Evolutionary conservation across 2,797 vertebrate genomes (phyloP).

Genomic region (Eulemur coronatus): DNA sequence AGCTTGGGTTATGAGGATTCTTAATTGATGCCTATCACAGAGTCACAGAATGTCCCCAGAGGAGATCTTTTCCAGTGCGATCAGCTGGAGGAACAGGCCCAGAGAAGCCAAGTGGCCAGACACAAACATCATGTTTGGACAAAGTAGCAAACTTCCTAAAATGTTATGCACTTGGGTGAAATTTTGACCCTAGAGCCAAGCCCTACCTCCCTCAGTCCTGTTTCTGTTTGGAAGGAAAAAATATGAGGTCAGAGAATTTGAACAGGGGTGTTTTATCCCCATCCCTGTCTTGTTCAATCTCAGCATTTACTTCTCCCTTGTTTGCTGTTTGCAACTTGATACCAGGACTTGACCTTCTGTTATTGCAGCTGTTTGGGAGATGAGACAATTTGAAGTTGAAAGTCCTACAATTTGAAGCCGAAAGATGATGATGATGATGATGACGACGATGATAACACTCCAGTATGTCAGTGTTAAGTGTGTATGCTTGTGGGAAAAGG

Average conservation of each 20-base stretch:
- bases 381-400: background rate
- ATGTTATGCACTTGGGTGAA: background rate
- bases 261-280: background rate
- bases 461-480: background rate
- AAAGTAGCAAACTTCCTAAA: constrained; percentile 35
- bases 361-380: constrained; percentile 51
- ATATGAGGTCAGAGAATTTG: constrained; percentile 40
- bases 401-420: background rate
- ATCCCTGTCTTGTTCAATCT: background rate
- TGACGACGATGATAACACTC: background rate
- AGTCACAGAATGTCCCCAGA: background rate
- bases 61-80: background rate
- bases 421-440: background rate
- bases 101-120: background rate
- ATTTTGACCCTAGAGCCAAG: constrained; percentile 33
- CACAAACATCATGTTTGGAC: background rate
- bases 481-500: background rate
- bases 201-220: background rate
- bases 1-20: background rate
- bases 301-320: background rate
- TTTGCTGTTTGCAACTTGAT: constrained; percentile 35
- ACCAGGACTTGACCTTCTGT: background rate
- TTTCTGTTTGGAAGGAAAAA: constrained; percentile 28
- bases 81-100: background rate
- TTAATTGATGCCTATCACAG: background rate